Conservation (phyloP, 2,797 vertebrate genomes). For the Clarias laeviceps region DNA sequence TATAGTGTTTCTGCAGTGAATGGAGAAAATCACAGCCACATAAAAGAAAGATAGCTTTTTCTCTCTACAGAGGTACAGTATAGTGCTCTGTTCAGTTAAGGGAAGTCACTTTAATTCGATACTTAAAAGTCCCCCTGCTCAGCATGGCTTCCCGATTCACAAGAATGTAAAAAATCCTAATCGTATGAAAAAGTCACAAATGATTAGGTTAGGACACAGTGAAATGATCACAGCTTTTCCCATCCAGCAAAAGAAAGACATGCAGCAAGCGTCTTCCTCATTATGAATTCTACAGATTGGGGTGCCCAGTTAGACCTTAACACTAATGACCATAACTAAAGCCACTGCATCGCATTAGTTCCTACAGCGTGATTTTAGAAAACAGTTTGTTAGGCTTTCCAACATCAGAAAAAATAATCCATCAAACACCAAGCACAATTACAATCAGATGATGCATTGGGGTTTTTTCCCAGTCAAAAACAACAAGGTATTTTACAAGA, state of each 20-base stretch:
- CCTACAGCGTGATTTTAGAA: background rate
- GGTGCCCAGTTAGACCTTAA: background rate
- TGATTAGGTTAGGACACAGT: conserved; percentile 8
- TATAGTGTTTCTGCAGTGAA: background rate
- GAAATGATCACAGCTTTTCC: conserved; percentile 28
- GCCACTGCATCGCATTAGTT: conserved; percentile 7
- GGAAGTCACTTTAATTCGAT: conserved; percentile 11
- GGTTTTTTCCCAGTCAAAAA: background rate
- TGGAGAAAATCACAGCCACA: background rate
- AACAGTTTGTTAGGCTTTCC: conserved; percentile 10
- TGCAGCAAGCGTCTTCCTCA: conserved; percentile 10
- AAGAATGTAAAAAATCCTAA: background rate
- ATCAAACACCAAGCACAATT: background rate
- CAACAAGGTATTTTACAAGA: background rate
- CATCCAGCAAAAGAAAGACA: conserved; percentile 9
- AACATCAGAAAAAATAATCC: conserved; percentile 3
- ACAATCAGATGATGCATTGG: conserved; percentile 6
- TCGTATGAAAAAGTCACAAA: background rate
- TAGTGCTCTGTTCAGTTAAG: background rate
- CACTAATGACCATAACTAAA: conserved; percentile 19
- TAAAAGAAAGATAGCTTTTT: background rate
- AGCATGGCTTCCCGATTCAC: conserved; percentile 14
- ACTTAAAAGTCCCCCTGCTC: conserved; percentile 18
- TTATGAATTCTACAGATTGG: conserved; percentile 15
- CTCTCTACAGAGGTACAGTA: background rate